These are phyloP conservation scores for Tipula unca DNA, from an alignment of 2,888 invertebrate species.

Conservation along the genomic window DNA sequence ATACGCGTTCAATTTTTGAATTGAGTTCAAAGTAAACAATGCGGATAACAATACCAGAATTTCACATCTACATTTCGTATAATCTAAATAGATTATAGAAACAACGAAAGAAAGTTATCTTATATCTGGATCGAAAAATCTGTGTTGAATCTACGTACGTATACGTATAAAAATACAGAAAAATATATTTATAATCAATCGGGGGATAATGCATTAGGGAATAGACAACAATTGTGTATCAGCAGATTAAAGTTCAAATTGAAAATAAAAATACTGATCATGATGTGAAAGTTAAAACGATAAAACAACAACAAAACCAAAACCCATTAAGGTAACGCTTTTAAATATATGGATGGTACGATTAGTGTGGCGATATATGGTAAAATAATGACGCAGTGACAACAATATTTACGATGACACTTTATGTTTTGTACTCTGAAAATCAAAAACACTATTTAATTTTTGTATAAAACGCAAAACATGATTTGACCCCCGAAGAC, in stretches of 20 bases:
- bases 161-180: not conserved
- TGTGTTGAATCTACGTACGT: not conserved
- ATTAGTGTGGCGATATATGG: not conserved
- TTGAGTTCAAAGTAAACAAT: not conserved
- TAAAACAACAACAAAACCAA: not conserved
- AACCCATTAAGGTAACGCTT: not conserved
- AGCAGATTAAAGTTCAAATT: not conserved
- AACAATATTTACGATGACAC: not conserved
- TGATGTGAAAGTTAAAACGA: not conserved
- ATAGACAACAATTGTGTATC: not conserved
- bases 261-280: not conserved
- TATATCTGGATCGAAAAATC: not conserved
- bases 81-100: not conserved
- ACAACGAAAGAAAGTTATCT: not conserved
- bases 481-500: not conserved
- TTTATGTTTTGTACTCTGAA: too few relatives aligned
- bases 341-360: not conserved
- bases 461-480: not conserved
- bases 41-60: not conserved
- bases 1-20: not conserved
- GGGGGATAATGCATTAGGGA: conserved; percentile 1
- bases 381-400: not conserved
- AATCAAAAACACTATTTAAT: too few relatives aligned
- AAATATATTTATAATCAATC: not conserved
- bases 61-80: not conserved